Conservation (phyloP, 2,113 vertebrate genomes). For the Gorsachius goisagi region DNA sequence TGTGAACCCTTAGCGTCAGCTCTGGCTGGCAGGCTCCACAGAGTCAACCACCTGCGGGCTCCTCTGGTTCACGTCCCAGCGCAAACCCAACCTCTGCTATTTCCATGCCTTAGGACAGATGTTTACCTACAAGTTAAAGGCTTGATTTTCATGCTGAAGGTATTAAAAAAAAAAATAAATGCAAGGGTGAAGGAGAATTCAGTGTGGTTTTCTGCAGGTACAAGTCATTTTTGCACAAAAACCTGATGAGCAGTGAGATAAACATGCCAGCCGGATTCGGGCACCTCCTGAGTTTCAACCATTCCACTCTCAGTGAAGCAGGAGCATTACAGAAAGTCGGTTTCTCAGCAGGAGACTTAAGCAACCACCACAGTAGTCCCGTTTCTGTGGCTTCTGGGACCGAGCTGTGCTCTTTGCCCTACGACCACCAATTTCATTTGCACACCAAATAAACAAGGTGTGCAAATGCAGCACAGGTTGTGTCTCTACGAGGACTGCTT, state of each 20-base stretch:
- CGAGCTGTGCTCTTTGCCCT: background rate
- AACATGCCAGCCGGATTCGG: background rate
- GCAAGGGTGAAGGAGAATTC: background rate
- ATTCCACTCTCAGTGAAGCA: background rate
- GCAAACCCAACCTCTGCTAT: background rate
- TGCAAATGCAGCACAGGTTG: background rate
- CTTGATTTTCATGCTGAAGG: background rate
- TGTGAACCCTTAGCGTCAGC: background rate
- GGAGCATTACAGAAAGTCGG: background rate
- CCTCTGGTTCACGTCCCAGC: background rate
- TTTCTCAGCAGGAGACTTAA: background rate
- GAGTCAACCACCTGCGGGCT: background rate
- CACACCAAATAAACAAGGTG: background rate
- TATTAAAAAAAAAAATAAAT: background rate
- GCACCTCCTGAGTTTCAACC: background rate
- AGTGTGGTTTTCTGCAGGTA: background rate
- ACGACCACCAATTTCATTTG: rapidly evolving
- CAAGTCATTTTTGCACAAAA: background rate
- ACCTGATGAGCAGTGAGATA: too few relatives aligned
- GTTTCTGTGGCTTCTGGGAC: background rate
- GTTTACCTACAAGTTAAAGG: background rate
- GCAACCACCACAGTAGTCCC: background rate
- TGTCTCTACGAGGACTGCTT: rapidly evolving
- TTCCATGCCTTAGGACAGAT: background rate
- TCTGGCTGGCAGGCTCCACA: background rate